A percentile compares a stretch with the other conserved stretches of the same genome.
Evolutionary conservation across 2,888 invertebrate species (phyloP).

Genomic region (Harpalus rubripes): DNA sequence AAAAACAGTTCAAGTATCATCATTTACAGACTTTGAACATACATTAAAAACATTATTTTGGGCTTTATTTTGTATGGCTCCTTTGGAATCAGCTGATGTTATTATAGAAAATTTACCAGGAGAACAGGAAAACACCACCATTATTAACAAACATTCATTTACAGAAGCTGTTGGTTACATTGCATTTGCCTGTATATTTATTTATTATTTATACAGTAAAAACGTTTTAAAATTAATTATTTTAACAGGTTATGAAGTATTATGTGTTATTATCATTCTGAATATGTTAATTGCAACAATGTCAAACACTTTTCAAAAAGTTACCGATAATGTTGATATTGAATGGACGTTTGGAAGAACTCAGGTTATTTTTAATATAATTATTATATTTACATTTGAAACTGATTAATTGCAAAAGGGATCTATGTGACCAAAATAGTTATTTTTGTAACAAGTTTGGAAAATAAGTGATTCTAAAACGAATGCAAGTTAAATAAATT

Average conservation of each 20-base stretch:
- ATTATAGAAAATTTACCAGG: conserved; percentile 82
- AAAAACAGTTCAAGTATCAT: conserved; percentile 80
- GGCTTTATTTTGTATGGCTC: conserved; percentile 85
- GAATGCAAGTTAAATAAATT: too few relatives aligned
- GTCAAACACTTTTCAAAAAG: conserved; percentile 87
- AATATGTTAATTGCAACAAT: conserved; percentile 91
- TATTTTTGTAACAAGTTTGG: too few relatives aligned
- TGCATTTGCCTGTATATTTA: conserved; percentile 79
- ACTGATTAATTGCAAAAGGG: too few relatives aligned
- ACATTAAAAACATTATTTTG: conserved; percentile 85
- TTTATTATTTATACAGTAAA: neutral
- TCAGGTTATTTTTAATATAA: conserved; percentile 73
- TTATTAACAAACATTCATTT: conserved; percentile 80
- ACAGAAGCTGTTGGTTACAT: conserved; percentile 85
- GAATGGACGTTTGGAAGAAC: conserved; percentile 90
- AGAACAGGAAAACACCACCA: conserved; percentile 76
- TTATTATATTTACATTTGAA: neutral
- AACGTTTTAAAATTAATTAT: conserved; percentile 27
- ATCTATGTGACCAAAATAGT: too few relatives aligned
- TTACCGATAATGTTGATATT: conserved; percentile 84
- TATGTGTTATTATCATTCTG: conserved; percentile 85
- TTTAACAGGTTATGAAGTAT: conserved; percentile 81
- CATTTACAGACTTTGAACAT: conserved; percentile 81
- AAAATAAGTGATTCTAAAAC: too few relatives aligned
- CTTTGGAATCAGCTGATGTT: conserved; percentile 83